These are phyloP conservation scores for Synergus japonicus DNA, from an alignment of 2,888 invertebrate species.

Conservation along the genomic window DNA sequence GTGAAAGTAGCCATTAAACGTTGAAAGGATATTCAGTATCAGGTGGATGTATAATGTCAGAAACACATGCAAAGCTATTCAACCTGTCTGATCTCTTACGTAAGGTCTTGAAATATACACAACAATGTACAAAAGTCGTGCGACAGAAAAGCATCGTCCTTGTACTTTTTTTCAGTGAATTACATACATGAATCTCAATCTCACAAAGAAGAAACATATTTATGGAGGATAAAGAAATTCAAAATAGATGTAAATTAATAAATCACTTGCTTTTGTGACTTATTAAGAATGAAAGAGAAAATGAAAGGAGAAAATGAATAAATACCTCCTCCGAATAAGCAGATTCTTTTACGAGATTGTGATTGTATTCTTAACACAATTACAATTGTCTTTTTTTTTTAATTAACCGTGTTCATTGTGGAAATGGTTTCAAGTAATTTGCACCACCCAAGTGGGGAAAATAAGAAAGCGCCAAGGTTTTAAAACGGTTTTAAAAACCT, in stretches of 20 bases:
- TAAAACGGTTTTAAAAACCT: conserved; percentile 19
- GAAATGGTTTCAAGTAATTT: background rate
- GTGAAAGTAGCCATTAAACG: conserved; percentile 46
- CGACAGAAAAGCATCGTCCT: conserved; percentile 35
- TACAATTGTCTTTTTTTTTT: conserved; percentile 1
- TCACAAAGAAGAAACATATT: background rate
- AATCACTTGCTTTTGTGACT: background rate
- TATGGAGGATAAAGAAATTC: background rate
- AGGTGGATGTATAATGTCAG: background rate
- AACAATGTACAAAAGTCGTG: conserved; percentile 26
- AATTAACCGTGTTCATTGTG: conserved; percentile 6
- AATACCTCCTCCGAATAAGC: background rate
- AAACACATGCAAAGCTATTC: conserved; percentile 20
- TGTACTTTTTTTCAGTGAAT: conserved; percentile 17
- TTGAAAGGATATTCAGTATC: conserved; percentile 15
- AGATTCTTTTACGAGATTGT: background rate
- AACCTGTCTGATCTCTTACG: conserved; percentile 18
- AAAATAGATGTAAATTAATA: background rate
- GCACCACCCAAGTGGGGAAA: background rate
- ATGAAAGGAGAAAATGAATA: background rate
- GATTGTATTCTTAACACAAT: conserved; percentile 15
- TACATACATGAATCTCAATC: background rate
- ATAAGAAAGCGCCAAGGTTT: conserved; percentile 23
- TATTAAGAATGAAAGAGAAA: background rate
- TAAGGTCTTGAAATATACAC: conserved; percentile 14